Percentiles rank a stretch among this genome's conserved stretches.
These are phyloP conservation scores for Malurus elegans DNA, from an alignment of 2,113 vertebrate species.

Conservation along the genomic window DNA sequence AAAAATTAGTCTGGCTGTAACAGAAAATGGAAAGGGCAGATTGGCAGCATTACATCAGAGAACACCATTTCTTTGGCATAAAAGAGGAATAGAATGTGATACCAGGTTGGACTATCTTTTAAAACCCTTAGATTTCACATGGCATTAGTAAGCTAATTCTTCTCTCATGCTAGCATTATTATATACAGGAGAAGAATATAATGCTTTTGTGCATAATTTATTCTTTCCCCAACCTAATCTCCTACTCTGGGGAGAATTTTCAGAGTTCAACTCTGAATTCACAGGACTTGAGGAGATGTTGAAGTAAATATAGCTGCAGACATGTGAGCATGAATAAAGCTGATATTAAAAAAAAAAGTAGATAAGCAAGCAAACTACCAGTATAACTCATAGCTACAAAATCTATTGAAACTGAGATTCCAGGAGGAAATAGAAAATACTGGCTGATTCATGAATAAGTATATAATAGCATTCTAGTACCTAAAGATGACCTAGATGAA, in stretches of 20 bases:
- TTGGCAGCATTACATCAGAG: slow-evolving; percentile 24
- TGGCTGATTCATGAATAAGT: neutral
- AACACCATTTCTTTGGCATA: neutral
- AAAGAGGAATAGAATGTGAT: neutral
- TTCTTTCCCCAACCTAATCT: neutral
- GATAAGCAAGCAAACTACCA: neutral
- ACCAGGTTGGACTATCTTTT: neutral
- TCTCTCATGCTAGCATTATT: neutral
- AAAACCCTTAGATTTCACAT: neutral
- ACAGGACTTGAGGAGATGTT: neutral
- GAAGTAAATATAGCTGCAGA: neutral
- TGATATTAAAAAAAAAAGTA: neutral
- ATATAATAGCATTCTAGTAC: neutral
- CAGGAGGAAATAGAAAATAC: neutral
- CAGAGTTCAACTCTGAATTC: neutral
- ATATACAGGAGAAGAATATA: neutral
- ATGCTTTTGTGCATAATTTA: neutral
- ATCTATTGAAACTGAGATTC: neutral
- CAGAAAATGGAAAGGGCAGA: slow-evolving; percentile 18
- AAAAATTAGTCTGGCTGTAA: slow-evolving; percentile 26
- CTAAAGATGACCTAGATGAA: fast-evolving
- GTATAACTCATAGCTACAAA: neutral
- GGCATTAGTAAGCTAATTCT: slow-evolving; percentile 5
- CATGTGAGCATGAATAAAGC: neutral
- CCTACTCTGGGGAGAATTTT: neutral